Base-by-base conservation (phyloP, 2,113 vertebrate genomes). In the Pseudorhombus dupliciocellatus region DNA sequence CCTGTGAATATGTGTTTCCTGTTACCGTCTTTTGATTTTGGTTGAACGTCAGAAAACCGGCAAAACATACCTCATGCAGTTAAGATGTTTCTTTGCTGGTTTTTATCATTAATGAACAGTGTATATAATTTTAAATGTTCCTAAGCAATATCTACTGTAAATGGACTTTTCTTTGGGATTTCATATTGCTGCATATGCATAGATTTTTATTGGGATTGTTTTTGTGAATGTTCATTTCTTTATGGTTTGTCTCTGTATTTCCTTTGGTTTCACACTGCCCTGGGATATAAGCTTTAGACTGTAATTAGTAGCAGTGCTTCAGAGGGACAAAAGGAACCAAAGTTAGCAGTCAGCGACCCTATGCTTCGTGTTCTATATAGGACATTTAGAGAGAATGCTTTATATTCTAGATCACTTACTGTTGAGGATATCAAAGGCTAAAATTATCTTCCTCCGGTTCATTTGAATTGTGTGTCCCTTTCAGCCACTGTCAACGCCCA, bases 81-180 rank as follows among this genome's bases (percentile, higher is more conserved):
- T 84, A 80, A 73, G 22, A 72, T 16, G 50, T 86, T 84, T 75
- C 62, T 80, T 88, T 83, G 53, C 60, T 80, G 42, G 66, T 78
- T 83, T 73, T 16, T 83, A 65, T 83, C 69, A 86, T 84, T 70
- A 53, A 60, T 80, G 69, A 85, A 69, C 66, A 51, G 70, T 88
- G 83, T 87, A 87, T 15, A 80, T 89, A 79, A 80, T 61, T 80
- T 75, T 82, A 75, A 90, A 80, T 80, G 88, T 93, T 91, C 87
- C 69, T 65, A 91, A 94, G 93, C 93, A 94, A 94, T 94, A 93
- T 90, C 20, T 40, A 84, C 57, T 91, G 84, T 88, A 89, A 61
- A 90, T 86, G 79, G 24, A 84, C 46, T 75, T 90, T 79, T 79
- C 70, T 84, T 80, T 71, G 75, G 68, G 80, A 81, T 88, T 89